A percentile compares a stretch with the other conserved stretches of the same genome.
phyloP scores from a whole-genome alignment of 2,797 vertebrate species.

The Girardinus metallicus region DNA sequence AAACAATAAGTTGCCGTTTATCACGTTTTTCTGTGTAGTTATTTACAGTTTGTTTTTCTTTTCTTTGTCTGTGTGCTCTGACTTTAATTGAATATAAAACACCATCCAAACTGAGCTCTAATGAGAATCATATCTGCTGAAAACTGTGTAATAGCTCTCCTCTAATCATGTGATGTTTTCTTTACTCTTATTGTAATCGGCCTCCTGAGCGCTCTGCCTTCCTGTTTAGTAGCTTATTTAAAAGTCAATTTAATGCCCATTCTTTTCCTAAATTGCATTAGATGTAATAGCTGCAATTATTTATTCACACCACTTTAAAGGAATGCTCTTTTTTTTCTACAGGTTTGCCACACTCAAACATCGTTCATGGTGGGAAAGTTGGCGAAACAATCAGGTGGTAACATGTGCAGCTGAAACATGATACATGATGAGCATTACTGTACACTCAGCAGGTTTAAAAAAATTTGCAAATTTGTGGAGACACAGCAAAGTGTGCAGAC shows the following conservation, averaged over 20 bases:
- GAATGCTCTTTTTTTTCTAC: neutral
- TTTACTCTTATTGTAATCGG: conserved; percentile 10
- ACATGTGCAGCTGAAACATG: neutral
- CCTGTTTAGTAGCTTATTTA: conserved; percentile 22
- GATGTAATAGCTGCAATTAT: conserved; percentile 23
- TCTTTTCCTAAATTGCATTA: conserved; percentile 26
- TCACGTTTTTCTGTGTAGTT: neutral
- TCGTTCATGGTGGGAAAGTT: neutral
- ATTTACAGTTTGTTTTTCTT: neutral
- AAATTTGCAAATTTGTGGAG: neutral
- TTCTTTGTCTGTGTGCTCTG: neutral
- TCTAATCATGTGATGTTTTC: neutral
- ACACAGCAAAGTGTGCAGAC: neutral
- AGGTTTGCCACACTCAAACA: neutral
- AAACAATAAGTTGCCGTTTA: neutral
- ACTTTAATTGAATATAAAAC: neutral
- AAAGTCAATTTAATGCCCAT: conserved; percentile 22
- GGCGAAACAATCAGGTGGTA: neutral
- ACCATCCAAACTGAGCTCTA: neutral
- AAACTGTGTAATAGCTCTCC: neutral
- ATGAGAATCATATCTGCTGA: neutral
- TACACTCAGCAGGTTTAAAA: neutral
- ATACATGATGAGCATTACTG: neutral
- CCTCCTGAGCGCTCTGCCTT: neutral
- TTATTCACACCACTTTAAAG: conserved; percentile 4